Base-by-base conservation (phyloP, 2,888 invertebrate species). In the Hirtodrosophila cameraria region DNA sequence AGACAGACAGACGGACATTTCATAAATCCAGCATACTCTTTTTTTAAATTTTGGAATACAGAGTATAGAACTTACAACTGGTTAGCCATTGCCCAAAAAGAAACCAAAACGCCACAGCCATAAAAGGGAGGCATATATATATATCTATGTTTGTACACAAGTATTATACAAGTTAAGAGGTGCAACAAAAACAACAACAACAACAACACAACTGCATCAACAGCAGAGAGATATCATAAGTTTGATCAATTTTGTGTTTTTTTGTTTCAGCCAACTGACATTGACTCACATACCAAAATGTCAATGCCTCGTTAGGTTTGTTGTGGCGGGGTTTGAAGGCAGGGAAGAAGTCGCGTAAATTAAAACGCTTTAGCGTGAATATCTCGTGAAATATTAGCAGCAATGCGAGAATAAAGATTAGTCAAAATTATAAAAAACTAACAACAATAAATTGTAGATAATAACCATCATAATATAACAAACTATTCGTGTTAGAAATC, bases 281-380 rank as follows among this genome's bases (percentile, higher is more conserved):
- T 77, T 80, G 80, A 77, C 85, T 77, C 67, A 84, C 81, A 69
- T 77, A 61, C 65, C 41, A 58, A 67, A 79, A 63, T 52, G 63
- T 49, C 58, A 75, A 75, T 65, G 65, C 46, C 55, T 61, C 45
- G 52, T 49, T 59, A 43, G 42, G 53, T 48, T 33, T 48, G 50
- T 28, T 41, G 16, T 31, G 36, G 31, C 18, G 52, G 23, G 16
- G 16, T 28, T 4, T 28, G 20, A 15, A 20, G 43, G 31, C 36
- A 30, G 42, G 43, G 53, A 38, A 46, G 48, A 45, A 52, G 58
- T 43, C 57, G 42, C 76, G 76, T 48, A 61, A 64, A 69, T 74
- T 60, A 69, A 77, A 77, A 57, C 50, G 55, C 73, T 77, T 77
- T 39, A 62, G 63, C 62, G 53, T 36, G 4, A 9, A n/a, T 16